These are phyloP conservation scores for Aegypius monachus DNA, from an alignment of 2,113 vertebrate genomes.

Conservation along the genomic window DNA sequence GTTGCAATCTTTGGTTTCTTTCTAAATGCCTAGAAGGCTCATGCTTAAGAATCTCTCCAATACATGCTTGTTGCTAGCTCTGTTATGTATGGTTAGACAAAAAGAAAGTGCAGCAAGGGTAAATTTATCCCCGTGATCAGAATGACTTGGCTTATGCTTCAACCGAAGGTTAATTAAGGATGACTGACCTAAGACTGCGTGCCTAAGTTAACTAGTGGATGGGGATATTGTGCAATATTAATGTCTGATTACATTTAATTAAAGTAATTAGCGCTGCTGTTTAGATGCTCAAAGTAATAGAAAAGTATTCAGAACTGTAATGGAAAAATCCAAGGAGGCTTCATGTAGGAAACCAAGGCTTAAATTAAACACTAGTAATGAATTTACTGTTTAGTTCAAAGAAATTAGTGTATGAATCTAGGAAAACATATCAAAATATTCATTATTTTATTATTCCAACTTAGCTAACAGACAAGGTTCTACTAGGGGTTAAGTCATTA, in stretches of 20 bases:
- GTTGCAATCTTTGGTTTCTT: not conserved
- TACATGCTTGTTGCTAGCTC: not conserved
- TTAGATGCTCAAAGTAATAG: not conserved
- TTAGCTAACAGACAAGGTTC: not conserved
- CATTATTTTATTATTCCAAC: not conserved
- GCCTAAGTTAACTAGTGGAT: not conserved
- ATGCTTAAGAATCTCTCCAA: not conserved
- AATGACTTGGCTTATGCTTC: not conserved
- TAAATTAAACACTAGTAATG: not conserved
- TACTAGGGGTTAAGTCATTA: not conserved
- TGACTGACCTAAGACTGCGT: not conserved
- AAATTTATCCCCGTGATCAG: not conserved
- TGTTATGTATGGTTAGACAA: not conserved
- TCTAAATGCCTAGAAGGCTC: not conserved
- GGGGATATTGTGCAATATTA: not conserved
- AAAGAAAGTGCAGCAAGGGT: not conserved
- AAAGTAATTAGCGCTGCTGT: not conserved
- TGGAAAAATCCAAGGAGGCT: not conserved
- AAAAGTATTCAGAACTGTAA: not conserved
- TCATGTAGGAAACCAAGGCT: not conserved
- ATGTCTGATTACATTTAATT: slow-evolving; percentile 8
- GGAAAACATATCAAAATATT: not conserved
- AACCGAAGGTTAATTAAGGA: not conserved
- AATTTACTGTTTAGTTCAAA: not conserved
- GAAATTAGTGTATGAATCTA: not conserved